Base-by-base conservation (phyloP, 2,888 invertebrate species). In the Zhengitettix transpicula region DNA sequence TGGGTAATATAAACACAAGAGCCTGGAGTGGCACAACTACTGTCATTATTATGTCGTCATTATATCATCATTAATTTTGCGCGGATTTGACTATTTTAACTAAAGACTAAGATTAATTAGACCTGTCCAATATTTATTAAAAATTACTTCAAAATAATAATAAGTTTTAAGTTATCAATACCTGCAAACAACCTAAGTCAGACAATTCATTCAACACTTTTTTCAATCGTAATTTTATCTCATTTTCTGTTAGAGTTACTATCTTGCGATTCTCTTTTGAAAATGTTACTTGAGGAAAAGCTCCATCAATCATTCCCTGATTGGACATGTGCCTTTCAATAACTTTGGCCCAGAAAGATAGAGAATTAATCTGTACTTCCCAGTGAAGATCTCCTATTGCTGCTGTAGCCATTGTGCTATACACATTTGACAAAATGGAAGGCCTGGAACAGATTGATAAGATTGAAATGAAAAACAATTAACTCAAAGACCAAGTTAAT, bases 231-330 rank as follows among this genome's bases (percentile, higher is more conserved):
- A 73, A 78, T 65, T 80, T 78, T 56, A 85, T 81, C 71, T 88
- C 87, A 0, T 71, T 71, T 60, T 82, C 81, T 40, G 83, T 85
- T 11, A 90, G 71, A 0, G 81, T 81, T 5, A 89, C 83, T 17
- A 89, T 90, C 73, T 89, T 89, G 61, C 83, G 78, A 9, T 84
- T 77, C 70, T 87, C 86, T 67, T 81, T 85, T 0, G 89, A 89
- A 70, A 89, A 89, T 0, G 88, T 89, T 0, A 88, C 83, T 0
- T 79, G 80, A 0, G 89, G 89, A 71, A 89, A 89, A 0, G 75
- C 78, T 0, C 87, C 87, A 68, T 90, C 89, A 12, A 89, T 79
- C 85, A 89, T 87, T n/a, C 89, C 89, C 72, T 89, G 88, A 67
- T 87, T 80, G 0, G 77, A 78, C 10, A 89, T 73, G 58, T 82